A percentile compares a stretch with the other conserved stretches of the same genome.
These are phyloP conservation scores for Calyptommatus sinebrachiatus DNA, from an alignment of 2,113 vertebrate genomes.

Conservation along the genomic window DNA sequence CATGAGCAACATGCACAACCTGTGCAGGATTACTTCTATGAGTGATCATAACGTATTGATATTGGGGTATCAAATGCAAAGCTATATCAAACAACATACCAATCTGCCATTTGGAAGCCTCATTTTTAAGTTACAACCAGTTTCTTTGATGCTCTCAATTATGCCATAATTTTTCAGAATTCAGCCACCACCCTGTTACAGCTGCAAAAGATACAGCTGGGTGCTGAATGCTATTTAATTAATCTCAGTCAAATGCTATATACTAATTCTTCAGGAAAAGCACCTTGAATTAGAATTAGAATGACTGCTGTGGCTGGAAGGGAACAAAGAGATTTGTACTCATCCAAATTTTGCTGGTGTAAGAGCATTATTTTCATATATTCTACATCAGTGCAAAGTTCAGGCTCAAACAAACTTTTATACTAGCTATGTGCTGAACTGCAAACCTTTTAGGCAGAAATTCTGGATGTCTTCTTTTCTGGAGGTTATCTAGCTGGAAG, in stretches of 20 bases:
- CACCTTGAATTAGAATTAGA: background rate
- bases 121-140: no score
- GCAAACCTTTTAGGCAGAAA: rapidly evolving
- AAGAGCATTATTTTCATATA: background rate
- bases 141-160: no score
- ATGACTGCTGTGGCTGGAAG: background rate
- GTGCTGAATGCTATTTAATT: no score
- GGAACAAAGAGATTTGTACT: background rate
- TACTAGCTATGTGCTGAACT: conserved; percentile 13
- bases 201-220: no score
- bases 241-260: no score
- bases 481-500: background rate
- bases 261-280: background rate
- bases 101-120: no score
- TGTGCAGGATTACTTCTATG: no score
- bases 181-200: no score
- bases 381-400: background rate
- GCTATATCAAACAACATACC: no score
- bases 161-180: no score
- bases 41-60: no score
- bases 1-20: background rate
- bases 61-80: no score
- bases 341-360: background rate
- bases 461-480: background rate
- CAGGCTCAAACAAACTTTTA: background rate